Percentiles rank a stretch among this genome's conserved stretches.
Evolutionary conservation across 2,888 invertebrate species (phyloP).

Genomic region (Emmelina monodactyla): DNA sequence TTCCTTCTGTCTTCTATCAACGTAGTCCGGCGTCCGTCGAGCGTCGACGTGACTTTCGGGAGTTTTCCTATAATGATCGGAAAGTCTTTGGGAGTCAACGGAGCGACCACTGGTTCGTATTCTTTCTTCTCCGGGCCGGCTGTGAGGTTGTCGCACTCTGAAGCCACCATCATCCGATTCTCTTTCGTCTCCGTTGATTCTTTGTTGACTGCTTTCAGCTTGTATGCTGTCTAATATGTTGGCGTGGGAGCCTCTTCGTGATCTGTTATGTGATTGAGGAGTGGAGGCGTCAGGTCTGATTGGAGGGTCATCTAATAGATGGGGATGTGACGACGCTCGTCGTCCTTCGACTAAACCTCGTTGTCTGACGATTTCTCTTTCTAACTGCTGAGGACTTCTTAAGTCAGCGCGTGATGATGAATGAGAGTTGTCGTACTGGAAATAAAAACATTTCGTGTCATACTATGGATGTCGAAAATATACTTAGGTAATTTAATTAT

Average conservation of each 20-base stretch:
- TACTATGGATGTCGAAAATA: too few species aligned
- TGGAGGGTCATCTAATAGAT: conserved; percentile 62
- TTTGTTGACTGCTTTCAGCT: conserved; percentile 30
- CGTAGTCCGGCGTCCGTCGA: conserved; percentile 41
- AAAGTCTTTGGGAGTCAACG: conserved; percentile 36
- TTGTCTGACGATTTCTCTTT: conserved; percentile 66
- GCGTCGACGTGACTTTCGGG: conserved; percentile 35
- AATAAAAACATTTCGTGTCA: conserved; percentile 12
- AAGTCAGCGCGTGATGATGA: conserved; percentile 58
- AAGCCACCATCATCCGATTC: conserved; percentile 72
- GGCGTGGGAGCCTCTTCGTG: conserved; percentile 67
- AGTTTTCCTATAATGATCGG: conserved; percentile 47
- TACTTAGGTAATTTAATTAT: too few species aligned
- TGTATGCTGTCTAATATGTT: conserved; percentile 63
- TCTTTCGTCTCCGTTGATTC: conserved; percentile 44
- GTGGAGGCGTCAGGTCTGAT: conserved; percentile 39
- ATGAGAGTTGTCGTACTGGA: conserved; percentile 53
- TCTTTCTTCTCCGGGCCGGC: conserved; percentile 48
- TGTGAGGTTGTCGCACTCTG: conserved; percentile 46
- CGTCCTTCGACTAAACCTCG: conserved; percentile 64
- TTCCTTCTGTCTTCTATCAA: conserved; percentile 42
- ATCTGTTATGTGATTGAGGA: conserved; percentile 39
- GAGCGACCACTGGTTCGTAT: conserved; percentile 54
- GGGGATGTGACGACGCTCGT: conserved; percentile 73
- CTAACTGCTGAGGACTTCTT: conserved; percentile 69